A percentile compares a stretch with the other conserved stretches of the same genome.
phyloP scores from a whole-genome alignment of 2,113 vertebrate species.

The Phalacrocorax aristotelis region DNA sequence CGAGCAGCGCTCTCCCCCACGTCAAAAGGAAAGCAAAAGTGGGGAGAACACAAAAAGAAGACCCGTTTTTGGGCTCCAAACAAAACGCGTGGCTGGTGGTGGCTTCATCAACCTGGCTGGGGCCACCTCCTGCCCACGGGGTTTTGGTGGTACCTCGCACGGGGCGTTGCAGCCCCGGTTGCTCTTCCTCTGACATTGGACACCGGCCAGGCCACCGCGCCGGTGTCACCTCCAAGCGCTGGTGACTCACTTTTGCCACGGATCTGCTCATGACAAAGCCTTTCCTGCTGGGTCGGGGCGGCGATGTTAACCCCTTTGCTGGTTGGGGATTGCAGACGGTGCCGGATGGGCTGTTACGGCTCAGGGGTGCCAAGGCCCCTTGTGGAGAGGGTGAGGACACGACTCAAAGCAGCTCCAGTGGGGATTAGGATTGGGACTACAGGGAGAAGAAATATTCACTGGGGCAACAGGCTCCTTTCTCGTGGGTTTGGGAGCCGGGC shows the following conservation, averaged over 20 bases:
- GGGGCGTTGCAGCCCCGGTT: neutral
- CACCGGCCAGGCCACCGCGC: accelerated
- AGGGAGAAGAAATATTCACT: neutral
- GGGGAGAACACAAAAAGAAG: neutral
- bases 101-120: neutral
- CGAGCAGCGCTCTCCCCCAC: accelerated
- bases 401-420: neutral
- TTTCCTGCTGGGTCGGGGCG: neutral
- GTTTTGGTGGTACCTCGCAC: neutral
- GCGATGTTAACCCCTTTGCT: neutral
- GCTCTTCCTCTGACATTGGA: neutral
- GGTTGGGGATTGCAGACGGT: accelerated
- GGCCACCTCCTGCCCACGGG: accelerated
- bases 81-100: accelerated
- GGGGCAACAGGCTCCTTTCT: neutral
- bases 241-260: neutral
- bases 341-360: accelerated
- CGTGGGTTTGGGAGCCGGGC: neutral
- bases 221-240: accelerated
- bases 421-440: accelerated
- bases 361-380: neutral
- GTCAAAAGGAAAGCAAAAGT: neutral
- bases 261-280: neutral
- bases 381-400: accelerated
- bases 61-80: accelerated